phyloP scores from a whole-genome alignment of 2,797 vertebrate genomes.

The Columba guinea region DNA sequence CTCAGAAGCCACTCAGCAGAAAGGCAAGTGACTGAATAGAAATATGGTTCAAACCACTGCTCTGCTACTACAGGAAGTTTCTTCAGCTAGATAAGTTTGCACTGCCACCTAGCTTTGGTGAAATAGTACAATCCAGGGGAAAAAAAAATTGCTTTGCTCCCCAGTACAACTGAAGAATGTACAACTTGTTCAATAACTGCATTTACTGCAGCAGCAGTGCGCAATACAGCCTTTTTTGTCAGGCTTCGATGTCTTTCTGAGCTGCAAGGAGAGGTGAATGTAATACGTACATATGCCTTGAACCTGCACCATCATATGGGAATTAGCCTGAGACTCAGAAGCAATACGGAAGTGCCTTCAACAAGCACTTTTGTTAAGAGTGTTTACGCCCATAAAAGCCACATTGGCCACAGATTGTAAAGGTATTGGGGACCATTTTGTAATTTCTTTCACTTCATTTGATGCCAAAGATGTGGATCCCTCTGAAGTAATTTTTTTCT shows the following conservation, averaged over 20 bases:
- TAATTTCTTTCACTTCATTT: not conserved
- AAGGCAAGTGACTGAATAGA: not conserved
- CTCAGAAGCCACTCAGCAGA: not conserved
- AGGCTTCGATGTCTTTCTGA: not conserved
- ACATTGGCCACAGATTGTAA: not conserved
- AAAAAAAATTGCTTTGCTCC: not conserved
- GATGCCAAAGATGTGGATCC: not conserved
- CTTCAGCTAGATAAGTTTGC: conserved; percentile 40
- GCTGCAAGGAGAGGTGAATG: not conserved
- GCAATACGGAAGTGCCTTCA: not conserved
- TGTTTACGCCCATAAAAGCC: not conserved
- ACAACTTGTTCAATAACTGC: not conserved
- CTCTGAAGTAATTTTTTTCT: not conserved
- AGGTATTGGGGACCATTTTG: conserved; percentile 13
- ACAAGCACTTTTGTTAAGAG: not conserved
- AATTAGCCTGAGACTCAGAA: not conserved
- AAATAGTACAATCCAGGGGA: not conserved
- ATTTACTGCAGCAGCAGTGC: not conserved
- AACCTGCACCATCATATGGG: not conserved
- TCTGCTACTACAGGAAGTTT: conserved; percentile 17
- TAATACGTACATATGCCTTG: accelerated
- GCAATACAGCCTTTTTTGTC: not conserved
- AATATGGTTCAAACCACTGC: not conserved
- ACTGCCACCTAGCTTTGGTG: conserved; percentile 64
- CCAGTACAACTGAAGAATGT: not conserved